phyloP scores from a whole-genome alignment of 2,113 vertebrate genomes.

The Alaudala cheleensis region DNA sequence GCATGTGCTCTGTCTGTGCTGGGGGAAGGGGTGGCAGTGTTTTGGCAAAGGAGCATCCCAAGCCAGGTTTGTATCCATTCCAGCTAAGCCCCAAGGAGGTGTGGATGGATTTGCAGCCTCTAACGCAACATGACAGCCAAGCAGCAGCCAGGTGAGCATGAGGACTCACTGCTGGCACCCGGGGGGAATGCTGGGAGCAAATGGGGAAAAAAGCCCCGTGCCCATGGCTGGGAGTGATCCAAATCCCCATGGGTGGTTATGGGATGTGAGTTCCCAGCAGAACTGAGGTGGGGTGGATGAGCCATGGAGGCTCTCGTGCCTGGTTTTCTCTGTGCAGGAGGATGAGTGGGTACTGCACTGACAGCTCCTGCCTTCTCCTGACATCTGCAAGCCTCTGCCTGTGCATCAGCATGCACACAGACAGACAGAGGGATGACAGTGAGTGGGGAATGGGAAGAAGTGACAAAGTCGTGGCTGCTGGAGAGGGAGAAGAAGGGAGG shows the following conservation, averaged over 20 bases:
- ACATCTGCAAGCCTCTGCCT: background rate
- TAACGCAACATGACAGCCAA: background rate
- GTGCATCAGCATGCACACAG: background rate
- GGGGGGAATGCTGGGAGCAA: background rate
- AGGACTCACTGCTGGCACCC: background rate
- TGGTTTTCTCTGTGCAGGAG: background rate
- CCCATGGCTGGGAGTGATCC: background rate
- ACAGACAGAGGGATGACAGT: background rate
- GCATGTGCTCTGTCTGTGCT: rapidly evolving
- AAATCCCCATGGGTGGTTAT: rapidly evolving
- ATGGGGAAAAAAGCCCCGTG: background rate
- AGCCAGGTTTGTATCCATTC: background rate
- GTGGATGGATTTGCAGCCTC: background rate
- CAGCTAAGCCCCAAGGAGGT: background rate
- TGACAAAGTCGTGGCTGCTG: background rate
- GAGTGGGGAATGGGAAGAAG: background rate
- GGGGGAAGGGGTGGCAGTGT: background rate
- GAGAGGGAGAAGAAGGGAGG: background rate
- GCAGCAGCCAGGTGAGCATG: background rate
- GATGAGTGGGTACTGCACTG: too few relatives aligned
- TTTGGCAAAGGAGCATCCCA: background rate
- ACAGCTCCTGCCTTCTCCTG: background rate
- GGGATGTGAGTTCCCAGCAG: background rate
- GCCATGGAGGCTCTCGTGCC: rapidly evolving
- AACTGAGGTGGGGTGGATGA: background rate